These are phyloP conservation scores for Rhagoletis pomonella DNA, from an alignment of 1,140 invertebrate species.

Conservation along the genomic window DNA sequence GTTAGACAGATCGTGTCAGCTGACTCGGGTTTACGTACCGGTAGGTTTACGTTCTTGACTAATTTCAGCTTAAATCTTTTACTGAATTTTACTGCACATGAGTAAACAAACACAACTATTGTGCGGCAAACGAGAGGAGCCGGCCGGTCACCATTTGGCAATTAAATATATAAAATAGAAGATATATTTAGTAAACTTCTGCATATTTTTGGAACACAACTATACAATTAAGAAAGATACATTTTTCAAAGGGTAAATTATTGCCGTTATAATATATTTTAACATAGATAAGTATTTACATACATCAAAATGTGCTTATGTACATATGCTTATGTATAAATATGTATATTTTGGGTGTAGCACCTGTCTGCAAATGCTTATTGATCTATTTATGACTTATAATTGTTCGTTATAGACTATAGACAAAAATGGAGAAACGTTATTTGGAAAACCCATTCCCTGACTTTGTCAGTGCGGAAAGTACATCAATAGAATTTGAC, in stretches of 20 bases:
- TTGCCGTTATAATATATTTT: not conserved
- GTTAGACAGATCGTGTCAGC: no score
- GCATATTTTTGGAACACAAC: not conserved
- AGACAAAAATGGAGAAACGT: conserved; percentile 67
- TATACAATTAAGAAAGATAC: not conserved
- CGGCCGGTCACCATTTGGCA: no score
- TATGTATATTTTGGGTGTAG: conserved; percentile 26
- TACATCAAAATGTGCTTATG: not conserved
- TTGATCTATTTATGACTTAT: conserved; percentile 8
- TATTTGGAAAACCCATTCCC: conserved; percentile 70
- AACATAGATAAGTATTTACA: not conserved
- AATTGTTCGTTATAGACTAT: not conserved
- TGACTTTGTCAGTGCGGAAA: conserved; percentile 65
- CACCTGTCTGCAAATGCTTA: not conserved
- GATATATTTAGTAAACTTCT: not conserved
- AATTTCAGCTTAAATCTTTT: no score
- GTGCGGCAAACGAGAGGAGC: no score
- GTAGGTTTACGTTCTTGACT: no score
- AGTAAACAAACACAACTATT: no score
- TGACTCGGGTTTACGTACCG: no score
- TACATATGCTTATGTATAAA: not conserved
- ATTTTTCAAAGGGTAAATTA: not conserved
- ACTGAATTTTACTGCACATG: no score
- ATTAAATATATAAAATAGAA: no score
- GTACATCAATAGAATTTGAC: conserved; percentile 65